These are phyloP conservation scores for Zosterops japonicus DNA, from an alignment of 2,113 vertebrate species.

Conservation along the genomic window DNA sequence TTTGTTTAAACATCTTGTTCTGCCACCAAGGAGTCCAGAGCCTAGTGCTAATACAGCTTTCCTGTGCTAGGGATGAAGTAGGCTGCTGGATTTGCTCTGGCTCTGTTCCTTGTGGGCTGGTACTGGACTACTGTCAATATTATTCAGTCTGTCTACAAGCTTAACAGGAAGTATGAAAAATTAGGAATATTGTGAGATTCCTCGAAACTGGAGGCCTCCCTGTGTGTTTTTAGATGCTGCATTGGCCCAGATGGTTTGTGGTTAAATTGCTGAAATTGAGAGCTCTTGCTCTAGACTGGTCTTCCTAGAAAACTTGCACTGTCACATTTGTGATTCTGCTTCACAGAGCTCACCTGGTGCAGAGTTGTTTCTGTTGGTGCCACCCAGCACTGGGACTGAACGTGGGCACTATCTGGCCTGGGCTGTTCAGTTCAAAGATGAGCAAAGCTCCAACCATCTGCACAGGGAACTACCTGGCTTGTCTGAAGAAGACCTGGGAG, in stretches of 20 bases:
- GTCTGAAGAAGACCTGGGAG: neutral
- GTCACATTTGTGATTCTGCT: neutral
- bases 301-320: neutral
- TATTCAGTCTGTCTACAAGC: neutral
- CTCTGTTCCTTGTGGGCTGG: neutral
- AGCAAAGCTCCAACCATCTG: neutral
- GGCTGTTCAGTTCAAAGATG: neutral
- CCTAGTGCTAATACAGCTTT: neutral
- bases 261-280: neutral
- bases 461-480: neutral
- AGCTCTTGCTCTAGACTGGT: neutral
- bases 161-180: neutral
- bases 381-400: neutral
- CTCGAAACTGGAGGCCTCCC: neutral
- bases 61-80: neutral
- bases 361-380: neutral
- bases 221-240: neutral
- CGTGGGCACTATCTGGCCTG: fast-evolving
- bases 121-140: neutral
- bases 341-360: neutral
- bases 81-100: neutral
- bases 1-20: neutral
- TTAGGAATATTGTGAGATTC: neutral
- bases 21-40: neutral
- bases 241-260: neutral